These are phyloP conservation scores for Pterocles orientalis DNA, from an alignment of 2,113 vertebrate species.

Conservation along the genomic window DNA sequence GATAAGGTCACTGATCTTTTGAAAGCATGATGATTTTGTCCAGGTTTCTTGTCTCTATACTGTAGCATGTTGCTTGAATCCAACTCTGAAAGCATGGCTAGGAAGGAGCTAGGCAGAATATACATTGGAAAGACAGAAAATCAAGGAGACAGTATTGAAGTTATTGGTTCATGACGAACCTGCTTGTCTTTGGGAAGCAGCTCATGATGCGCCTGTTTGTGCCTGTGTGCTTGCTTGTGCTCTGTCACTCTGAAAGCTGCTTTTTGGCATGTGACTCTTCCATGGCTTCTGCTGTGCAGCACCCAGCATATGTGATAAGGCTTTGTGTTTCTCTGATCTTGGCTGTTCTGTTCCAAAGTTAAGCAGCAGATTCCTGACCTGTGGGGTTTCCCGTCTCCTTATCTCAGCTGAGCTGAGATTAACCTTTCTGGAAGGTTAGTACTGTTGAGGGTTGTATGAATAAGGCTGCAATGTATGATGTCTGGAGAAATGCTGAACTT, in stretches of 20 bases:
- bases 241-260: neutral
- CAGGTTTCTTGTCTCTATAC: neutral
- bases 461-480: neutral
- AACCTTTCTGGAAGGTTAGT: neutral
- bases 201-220: neutral
- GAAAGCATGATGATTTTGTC: neutral
- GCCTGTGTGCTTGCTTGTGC: neutral
- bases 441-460: neutral
- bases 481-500: neutral
- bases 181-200: neutral
- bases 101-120: neutral
- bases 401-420: neutral
- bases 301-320: neutral
- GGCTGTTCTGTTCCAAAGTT: neutral
- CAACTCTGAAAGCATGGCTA: neutral
- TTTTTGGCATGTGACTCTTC: neutral
- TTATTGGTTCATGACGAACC: neutral
- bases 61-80: neutral
- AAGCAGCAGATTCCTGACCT: conserved; percentile 26
- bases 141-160: neutral
- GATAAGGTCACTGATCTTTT: neutral
- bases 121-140: neutral
- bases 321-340: neutral
- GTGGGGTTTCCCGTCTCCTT: neutral
- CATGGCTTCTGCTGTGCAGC: neutral